Conservation (phyloP, 2,888 invertebrate genomes). For the Phaonia tiefii region DNA sequence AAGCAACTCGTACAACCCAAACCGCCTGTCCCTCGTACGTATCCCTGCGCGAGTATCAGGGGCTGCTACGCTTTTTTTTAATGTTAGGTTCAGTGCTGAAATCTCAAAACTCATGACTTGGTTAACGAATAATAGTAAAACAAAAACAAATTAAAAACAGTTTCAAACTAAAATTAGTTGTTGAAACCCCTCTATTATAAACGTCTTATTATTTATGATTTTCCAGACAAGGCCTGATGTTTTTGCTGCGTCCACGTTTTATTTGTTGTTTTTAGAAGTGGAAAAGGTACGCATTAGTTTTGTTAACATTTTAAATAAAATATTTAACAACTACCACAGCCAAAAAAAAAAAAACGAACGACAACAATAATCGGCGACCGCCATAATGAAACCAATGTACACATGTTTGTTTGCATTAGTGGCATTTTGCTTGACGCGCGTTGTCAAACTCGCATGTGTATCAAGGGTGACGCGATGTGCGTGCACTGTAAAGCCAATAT, state of each 20-base stretch:
- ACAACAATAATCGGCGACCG: conserved; percentile 16
- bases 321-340: conserved; percentile 56
- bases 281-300: conserved; percentile 60
- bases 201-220: conserved; percentile 50
- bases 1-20: conserved; percentile 20
- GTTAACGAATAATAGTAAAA: background rate
- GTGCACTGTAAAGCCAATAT: conserved; percentile 25
- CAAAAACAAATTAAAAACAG: background rate
- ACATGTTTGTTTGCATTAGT: conserved; percentile 21
- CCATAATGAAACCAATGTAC: conserved; percentile 17
- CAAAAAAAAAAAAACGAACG: conserved; percentile 37
- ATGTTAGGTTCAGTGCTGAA: conserved; percentile 30
- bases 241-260: background rate
- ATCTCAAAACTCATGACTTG: conserved; percentile 35
- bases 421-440: background rate
- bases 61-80: background rate
- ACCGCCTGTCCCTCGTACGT: no score
- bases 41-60: no score
- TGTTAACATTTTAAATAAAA: conserved; percentile 62
- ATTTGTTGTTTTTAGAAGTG: conserved; percentile 28
- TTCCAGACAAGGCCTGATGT: conserved; percentile 8
- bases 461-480: background rate
- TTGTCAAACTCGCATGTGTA: background rate
- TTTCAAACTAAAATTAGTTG: background rate
- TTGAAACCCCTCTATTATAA: conserved; percentile 4